Evolutionary conservation across 2,113 vertebrate species (phyloP).

Genomic region (Equus przewalskii): DNA sequence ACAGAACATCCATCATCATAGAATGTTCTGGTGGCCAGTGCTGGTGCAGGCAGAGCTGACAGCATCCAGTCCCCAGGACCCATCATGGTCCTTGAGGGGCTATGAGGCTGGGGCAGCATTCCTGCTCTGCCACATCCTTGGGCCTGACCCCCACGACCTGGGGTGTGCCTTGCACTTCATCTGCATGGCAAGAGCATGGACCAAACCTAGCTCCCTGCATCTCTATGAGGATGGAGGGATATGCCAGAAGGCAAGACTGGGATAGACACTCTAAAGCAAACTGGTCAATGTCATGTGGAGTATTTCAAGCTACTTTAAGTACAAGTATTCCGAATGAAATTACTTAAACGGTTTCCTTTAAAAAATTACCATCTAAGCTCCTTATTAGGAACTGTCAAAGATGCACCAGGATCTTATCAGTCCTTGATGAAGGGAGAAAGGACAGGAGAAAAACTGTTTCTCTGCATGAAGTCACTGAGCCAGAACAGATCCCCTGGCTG

Average conservation of each 20-base stretch:
- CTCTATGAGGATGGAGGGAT: not conserved
- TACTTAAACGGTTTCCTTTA: not conserved
- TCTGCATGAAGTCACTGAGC: too few species aligned
- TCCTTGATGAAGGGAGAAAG: not conserved
- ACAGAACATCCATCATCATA: too few species aligned
- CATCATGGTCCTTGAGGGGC: too few species aligned
- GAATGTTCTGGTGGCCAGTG: not conserved
- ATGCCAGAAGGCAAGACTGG: too few species aligned
- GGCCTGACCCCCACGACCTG: not conserved
- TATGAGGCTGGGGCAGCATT: too few species aligned
- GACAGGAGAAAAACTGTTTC: too few species aligned
- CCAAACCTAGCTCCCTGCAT: too few species aligned
- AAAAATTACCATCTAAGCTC: not conserved
- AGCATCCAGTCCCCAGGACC: too few species aligned
- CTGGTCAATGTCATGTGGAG: not conserved
- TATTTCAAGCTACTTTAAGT: not conserved
- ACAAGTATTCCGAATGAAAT: not conserved
- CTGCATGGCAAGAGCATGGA: not conserved
- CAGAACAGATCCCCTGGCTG: too few species aligned
- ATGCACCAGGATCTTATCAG: not conserved
- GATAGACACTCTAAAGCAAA: not conserved
- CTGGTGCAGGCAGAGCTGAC: not conserved
- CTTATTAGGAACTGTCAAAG: not conserved
- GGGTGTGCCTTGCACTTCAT: too few species aligned
- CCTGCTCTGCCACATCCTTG: not conserved